Evolutionary conservation across 2,113 vertebrate species (phyloP).

Genomic region (Sorex fumeus): DNA sequence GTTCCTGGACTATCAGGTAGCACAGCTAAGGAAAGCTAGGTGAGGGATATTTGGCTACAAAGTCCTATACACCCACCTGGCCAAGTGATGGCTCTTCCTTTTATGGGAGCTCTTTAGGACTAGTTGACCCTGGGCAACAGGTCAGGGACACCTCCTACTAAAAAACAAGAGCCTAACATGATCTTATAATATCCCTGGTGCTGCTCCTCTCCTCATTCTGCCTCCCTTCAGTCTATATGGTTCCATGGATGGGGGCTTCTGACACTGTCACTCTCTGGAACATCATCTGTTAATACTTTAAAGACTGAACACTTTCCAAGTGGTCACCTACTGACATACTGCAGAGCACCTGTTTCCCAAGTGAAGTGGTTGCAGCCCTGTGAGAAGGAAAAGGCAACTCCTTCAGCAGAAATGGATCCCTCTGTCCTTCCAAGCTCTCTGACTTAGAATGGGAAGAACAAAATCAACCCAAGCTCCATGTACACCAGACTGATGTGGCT

Average conservation of each 20-base stretch:
- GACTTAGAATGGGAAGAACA: not conserved
- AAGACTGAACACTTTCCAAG: not conserved
- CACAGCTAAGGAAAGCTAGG: not conserved
- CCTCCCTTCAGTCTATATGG: not conserved
- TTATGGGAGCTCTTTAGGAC: not conserved
- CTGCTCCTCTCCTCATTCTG: not conserved
- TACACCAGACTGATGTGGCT: not conserved
- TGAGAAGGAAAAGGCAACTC: not conserved
- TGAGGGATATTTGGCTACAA: not conserved
- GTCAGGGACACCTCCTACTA: not conserved
- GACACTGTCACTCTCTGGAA: not conserved
- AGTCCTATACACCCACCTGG: not conserved
- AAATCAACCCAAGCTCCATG: constrained; percentile 6
- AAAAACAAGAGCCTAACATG: not conserved
- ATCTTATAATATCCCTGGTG: not conserved
- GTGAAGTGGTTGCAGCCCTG: not conserved
- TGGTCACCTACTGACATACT: constrained; percentile 14
- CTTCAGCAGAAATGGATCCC: not conserved
- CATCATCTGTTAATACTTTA: constrained; percentile 7
- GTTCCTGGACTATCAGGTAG: not conserved
- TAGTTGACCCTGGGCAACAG: not conserved
- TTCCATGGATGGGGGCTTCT: not conserved
- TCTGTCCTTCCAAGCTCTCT: constrained; percentile 28
- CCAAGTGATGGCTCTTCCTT: not conserved
- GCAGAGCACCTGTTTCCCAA: not conserved